Conservation (phyloP, 2,113 vertebrate genomes). For the Alaudala cheleensis region DNA sequence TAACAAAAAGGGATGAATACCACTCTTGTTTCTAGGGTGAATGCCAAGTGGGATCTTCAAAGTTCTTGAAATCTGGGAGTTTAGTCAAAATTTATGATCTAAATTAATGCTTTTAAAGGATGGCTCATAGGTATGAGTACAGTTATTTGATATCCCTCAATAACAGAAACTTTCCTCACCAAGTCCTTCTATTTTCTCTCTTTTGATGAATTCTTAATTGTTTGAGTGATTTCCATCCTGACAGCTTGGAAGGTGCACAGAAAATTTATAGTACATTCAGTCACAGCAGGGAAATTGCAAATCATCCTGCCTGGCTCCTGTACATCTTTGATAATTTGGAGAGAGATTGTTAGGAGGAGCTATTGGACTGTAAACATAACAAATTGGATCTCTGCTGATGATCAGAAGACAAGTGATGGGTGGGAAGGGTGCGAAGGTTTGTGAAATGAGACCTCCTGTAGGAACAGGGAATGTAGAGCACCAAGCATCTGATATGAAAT, state of each 20-base stretch:
- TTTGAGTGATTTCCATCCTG: not conserved
- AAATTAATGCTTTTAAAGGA: not conserved
- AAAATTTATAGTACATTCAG: not conserved
- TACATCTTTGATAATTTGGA: not conserved
- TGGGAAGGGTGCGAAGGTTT: not conserved
- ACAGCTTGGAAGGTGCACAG: not conserved
- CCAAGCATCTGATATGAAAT: not conserved
- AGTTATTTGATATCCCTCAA: not conserved
- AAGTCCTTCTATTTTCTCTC: not conserved
- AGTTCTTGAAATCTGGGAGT: not conserved
- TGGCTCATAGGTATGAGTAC: not conserved
- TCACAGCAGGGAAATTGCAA: not conserved
- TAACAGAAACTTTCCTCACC: not conserved
- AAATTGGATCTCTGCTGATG: not conserved
- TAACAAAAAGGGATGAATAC: not conserved
- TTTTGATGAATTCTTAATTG: not conserved
- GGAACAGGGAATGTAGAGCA: not conserved
- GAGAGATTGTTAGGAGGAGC: not conserved
- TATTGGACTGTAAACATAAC: not conserved
- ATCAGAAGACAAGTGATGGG: not conserved
- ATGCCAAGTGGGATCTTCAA: not conserved
- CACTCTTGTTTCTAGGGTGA: not conserved
- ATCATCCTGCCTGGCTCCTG: not conserved
- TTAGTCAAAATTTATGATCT: not conserved
- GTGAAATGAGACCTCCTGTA: not conserved